These are phyloP conservation scores for Epicampocera succincta DNA, from an alignment of 2,888 invertebrate genomes.

Conservation along the genomic window DNA sequence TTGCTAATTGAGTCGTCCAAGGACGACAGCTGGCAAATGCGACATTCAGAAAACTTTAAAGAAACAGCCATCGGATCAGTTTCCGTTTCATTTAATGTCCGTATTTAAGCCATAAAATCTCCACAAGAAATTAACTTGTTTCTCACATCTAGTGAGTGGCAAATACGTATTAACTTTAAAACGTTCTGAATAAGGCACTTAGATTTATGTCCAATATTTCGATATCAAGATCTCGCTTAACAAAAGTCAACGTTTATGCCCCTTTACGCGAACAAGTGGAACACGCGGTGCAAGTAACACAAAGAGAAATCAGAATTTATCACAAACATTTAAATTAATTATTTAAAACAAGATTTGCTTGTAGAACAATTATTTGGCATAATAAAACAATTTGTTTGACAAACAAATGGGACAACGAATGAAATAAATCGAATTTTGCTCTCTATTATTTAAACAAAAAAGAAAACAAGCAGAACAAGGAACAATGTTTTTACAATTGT, in stretches of 20 bases:
- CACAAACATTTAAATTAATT: conserved; percentile 72
- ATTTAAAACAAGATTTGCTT: conserved; percentile 72
- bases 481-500: conserved; percentile 33
- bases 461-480: background rate
- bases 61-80: no score
- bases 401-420: conserved; percentile 54
- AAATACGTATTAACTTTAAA: no score
- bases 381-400: conserved; percentile 71
- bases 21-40: no score
- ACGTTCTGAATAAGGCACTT: no score
- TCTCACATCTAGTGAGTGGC: no score
- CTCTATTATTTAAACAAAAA: background rate
- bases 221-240: conserved; percentile 6
- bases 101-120: no score
- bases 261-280: no score
- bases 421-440: conserved; percentile 42
- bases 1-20: no score
- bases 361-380: conserved; percentile 72
- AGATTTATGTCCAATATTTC: conserved; percentile 24
- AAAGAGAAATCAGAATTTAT: conserved; percentile 28
- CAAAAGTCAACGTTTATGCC: background rate
- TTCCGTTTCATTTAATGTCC: no score
- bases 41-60: no score
- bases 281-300: background rate
- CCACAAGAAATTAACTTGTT: no score